These are phyloP conservation scores for Chaetophractus vellerosus DNA, from an alignment of 2,797 vertebrate species.

Conservation along the genomic window DNA sequence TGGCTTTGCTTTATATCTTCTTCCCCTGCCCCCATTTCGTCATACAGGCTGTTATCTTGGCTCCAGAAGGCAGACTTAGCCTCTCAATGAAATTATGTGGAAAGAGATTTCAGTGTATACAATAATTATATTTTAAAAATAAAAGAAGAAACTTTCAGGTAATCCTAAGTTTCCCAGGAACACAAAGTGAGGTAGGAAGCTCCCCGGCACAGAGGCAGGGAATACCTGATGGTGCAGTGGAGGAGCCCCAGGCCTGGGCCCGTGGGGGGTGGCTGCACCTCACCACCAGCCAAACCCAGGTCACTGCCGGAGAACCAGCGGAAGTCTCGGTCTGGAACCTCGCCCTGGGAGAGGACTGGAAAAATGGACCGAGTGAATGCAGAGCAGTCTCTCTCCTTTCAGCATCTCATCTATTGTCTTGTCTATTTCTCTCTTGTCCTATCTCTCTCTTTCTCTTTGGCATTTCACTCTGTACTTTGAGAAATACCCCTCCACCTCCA, in stretches of 20 bases:
- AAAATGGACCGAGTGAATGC: fast-evolving
- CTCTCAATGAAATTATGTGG: background rate
- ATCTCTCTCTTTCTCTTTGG: background rate
- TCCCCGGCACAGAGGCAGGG: background rate
- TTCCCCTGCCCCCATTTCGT: background rate
- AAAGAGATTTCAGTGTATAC: background rate
- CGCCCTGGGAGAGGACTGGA: background rate
- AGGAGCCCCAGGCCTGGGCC: background rate
- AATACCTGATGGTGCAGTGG: background rate
- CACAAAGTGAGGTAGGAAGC: background rate
- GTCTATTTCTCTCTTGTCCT: no score
- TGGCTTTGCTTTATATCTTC: background rate
- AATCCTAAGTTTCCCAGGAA: constrained; percentile 2
- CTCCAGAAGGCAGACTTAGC: constrained; percentile 15
- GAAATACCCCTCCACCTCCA: background rate
- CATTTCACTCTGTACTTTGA: background rate
- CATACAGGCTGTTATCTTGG: background rate
- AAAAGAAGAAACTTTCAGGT: background rate
- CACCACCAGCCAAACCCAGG: background rate
- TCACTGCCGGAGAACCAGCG: background rate
- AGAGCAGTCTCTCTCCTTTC: background rate
- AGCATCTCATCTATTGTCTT: background rate
- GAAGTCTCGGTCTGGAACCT: background rate
- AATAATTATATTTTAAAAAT: background rate
- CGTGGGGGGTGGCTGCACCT: fast-evolving